phyloP scores from a whole-genome alignment of 2,797 vertebrate species.

The Sebastes minor region DNA sequence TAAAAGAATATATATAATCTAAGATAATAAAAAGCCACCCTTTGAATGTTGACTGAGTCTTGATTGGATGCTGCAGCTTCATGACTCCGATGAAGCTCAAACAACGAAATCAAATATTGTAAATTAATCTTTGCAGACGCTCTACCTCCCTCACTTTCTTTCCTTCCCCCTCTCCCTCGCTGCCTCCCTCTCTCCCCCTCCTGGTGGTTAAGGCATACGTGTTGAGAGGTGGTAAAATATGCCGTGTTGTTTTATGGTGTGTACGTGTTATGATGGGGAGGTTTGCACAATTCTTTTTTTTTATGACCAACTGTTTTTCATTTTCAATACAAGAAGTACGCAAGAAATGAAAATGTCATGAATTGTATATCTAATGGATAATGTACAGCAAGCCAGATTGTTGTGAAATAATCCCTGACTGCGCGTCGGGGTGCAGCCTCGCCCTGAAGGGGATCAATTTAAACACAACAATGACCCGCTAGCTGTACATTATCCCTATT shows the following conservation, averaged over 20 bases:
- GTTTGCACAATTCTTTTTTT: neutral
- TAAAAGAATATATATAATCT: conserved; percentile 32
- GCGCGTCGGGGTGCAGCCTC: no score
- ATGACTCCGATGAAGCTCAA: conserved; percentile 50
- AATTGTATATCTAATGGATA: no score
- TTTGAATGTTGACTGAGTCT: conserved; percentile 50
- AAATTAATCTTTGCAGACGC: conserved; percentile 46
- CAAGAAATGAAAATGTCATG: neutral
- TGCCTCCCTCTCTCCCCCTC: neutral
- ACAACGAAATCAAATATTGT: conserved; percentile 51
- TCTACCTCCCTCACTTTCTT: neutral
- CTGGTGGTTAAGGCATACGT: neutral
- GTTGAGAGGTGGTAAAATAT: neutral
- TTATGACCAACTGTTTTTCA: neutral
- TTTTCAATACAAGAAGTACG: neutral
- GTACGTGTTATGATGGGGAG: neutral
- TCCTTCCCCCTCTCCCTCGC: neutral
- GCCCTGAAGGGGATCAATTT: no score
- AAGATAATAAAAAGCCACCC: conserved; percentile 25
- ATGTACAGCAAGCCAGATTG: no score
- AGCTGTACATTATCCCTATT: no score
- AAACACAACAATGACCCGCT: no score
- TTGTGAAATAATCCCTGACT: no score
- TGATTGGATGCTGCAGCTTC: conserved; percentile 52
- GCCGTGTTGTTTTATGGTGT: neutral